Evolutionary conservation across 2,888 invertebrate genomes (phyloP), one percentile per base, ranked within the genome.

Genomic region (Amorpha juglandis): DNA sequence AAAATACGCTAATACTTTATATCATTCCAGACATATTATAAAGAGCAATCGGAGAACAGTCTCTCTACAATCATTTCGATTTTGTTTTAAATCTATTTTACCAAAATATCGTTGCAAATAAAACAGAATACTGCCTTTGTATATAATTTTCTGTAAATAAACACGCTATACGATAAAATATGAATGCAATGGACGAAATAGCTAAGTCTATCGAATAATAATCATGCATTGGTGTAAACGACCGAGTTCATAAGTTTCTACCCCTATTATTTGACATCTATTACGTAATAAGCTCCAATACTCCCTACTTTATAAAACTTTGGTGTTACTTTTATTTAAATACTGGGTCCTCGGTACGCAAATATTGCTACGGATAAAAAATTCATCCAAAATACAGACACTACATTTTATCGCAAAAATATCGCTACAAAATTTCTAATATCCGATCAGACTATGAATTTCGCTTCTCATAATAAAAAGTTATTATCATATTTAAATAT

Each of bases 331-430:
- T 82, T 81, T 86, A 75, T 84, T 87, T 91, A 91, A 81, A 90
- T 92, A 92, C 83, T 89, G 89, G 90, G 87, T 89, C 89, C 87
- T 81, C 78, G 74, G 80, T 82, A 79, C 74, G 75, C 76, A 69
- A 80, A 80, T 86, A 87, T 78, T 74, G 77, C 89, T 91, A 89
- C 76, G 69, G 75, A 82, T 86, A 76, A 78, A 87, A 91, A 88
- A 81, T 77, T 83, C 85, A 79, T 92, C 90, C 86, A 92, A 92
- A 92, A 92, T 92, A 92, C 87, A 83, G 90, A 83, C 77, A 79
- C 88, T 89, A 90, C 88, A 84, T 81, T 82, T 82, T 70, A 74
- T 89, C 81, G 80, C 87, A 89, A 90, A 91, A 90, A 91, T 91
- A 92, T 84, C 72, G 85, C 88, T 90, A 90, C 84, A 79, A 87